phyloP scores from a whole-genome alignment of 2,797 vertebrate genomes.

The Pseudotriccus pelzelni region DNA sequence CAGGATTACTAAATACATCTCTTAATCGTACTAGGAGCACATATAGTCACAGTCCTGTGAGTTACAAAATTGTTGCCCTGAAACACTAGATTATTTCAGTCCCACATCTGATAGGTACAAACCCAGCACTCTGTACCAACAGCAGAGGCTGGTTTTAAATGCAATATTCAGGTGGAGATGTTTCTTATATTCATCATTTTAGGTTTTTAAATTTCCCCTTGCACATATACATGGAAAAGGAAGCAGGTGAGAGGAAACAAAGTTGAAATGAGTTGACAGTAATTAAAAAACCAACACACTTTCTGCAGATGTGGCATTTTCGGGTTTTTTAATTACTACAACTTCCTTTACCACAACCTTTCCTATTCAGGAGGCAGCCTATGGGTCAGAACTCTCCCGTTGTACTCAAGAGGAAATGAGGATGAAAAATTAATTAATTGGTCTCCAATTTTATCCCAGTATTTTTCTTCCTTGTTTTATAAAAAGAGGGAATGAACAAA shows the following conservation, averaged over 20 bases:
- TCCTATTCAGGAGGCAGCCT: neutral
- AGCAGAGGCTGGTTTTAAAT: neutral
- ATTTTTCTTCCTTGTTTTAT: neutral
- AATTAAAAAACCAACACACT: neutral
- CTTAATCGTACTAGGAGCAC: neutral
- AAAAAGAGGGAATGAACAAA: neutral
- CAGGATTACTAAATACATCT: neutral
- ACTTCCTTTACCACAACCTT: neutral
- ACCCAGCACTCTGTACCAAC: neutral
- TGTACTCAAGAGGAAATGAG: neutral
- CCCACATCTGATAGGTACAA: rapidly evolving
- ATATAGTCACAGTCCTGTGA: neutral
- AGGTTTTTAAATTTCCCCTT: neutral
- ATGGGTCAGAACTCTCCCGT: neutral
- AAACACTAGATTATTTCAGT: neutral
- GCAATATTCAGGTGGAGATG: neutral
- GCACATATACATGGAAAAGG: neutral
- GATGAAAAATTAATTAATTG: neutral
- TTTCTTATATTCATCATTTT: neutral
- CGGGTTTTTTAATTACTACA: neutral
- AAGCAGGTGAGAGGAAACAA: neutral
- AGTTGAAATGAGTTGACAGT: neutral
- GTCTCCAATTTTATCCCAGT: neutral
- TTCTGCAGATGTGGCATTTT: neutral
- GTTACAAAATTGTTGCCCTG: neutral